Evolutionary conservation across 1,140 invertebrate genomes (phyloP), one percentile per base, ranked within the genome.

Genomic region (Drosophila nigrodunni): DNA sequence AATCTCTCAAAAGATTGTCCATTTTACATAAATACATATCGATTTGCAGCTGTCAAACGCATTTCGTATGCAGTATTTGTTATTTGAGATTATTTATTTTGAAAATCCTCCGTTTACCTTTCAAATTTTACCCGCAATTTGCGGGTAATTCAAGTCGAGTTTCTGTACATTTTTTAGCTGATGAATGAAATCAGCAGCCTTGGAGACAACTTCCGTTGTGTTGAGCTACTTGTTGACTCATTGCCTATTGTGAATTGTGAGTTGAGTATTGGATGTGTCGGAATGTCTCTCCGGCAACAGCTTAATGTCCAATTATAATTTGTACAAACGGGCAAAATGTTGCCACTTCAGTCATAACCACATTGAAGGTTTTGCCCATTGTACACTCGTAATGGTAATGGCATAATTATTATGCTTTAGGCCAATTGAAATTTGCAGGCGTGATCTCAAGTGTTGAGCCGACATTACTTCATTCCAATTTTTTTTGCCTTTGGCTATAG

Each of bases 251-350:
- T 76, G 18, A 30, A 81, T 76, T 82, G 62, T 76, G 18, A 30
- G 6, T 5, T 30, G 6, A 5, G 25, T 30, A 30, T 3, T 79
- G 49, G 37, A 49, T 65, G 78, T 87, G 66, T 68, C 52, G 76
- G 73, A 50, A 67, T 50, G 61, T 25, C 41, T 44, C 61, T 67
- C 21, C 11, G 52, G 55, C 72, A 60, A 55, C 66, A 64, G 66
- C 72, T 78, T 75, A 61, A 78, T 76, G 81, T 73, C 74, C 80
- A 88, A 88, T 86, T 88, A 82, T 88, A 70, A 87, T 79, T 83
- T 77, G 74, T 78, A 66, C 64, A 71, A 44, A 30, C 25, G 47
- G 62, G 50, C 64, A 67, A 41, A 64, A 34, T 58, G 25, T 74
- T 39, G 61, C 25, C 74, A 79, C 80, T 78, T 74, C 39, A 65